Percentiles rank a stretch among this genome's conserved stretches.
Evolutionary conservation across 2,113 vertebrate species (phyloP).

Genomic region (Bagarius yarrelli): DNA sequence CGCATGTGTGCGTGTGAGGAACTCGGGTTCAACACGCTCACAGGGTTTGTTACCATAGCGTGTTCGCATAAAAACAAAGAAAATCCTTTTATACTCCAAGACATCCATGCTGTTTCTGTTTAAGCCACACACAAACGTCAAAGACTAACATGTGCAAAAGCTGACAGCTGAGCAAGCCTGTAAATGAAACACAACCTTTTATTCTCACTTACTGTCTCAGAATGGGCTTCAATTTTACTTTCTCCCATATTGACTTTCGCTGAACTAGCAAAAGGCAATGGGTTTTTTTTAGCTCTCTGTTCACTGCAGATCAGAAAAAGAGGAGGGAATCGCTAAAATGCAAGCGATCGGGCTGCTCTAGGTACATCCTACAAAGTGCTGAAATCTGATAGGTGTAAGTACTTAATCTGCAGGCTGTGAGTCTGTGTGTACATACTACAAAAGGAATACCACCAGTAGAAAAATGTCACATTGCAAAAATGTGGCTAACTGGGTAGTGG

Average conservation of each 20-base stretch:
- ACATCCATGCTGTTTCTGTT: background rate
- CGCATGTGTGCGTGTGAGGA: slow-evolving; percentile 44
- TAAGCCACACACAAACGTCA: no score
- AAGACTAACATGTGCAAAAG: background rate
- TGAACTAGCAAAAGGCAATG: slow-evolving; percentile 8
- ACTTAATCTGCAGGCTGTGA: background rate
- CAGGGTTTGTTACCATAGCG: background rate
- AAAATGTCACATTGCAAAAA: background rate
- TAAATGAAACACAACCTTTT: background rate
- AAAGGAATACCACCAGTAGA: no score
- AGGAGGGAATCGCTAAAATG: background rate
- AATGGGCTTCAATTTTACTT: background rate
- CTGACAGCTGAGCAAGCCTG: background rate
- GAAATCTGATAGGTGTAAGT: background rate
- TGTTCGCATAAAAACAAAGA: background rate
- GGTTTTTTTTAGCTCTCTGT: slow-evolving; percentile 10
- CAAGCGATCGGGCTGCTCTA: slow-evolving; percentile 7
- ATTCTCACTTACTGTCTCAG: background rate
- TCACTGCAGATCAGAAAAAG: background rate
- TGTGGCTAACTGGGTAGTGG: background rate
- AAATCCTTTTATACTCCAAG: background rate
- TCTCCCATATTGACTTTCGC: background rate
- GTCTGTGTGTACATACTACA: background rate
- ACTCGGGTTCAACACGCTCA: slow-evolving; percentile 50
- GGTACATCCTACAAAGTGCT: background rate